phyloP scores from a whole-genome alignment of 2,113 vertebrate species.

The Pedionomus torquatus region DNA sequence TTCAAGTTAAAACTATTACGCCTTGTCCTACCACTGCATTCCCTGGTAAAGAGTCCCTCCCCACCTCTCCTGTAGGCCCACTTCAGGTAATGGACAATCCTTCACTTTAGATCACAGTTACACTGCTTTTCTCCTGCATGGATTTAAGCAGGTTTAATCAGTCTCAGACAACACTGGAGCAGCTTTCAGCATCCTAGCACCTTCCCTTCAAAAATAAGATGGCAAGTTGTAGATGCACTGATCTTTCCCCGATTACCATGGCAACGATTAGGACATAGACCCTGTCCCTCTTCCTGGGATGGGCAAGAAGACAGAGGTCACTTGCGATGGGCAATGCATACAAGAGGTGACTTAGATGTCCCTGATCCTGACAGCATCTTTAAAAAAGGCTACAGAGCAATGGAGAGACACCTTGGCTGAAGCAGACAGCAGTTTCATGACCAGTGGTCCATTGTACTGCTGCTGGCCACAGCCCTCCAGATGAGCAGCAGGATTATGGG shows the following conservation, averaged over 20 bases:
- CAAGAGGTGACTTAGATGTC: not conserved
- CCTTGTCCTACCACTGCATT: too few species aligned
- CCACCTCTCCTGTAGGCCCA: too few species aligned
- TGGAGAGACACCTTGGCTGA: rapidly evolving
- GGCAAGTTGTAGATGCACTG: not conserved
- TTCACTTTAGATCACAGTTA: not conserved
- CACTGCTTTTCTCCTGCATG: not conserved
- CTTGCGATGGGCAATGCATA: too few species aligned
- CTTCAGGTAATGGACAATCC: too few species aligned
- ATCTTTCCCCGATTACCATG: not conserved
- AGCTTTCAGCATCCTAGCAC: not conserved
- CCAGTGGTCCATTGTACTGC: not conserved
- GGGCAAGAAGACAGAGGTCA: not conserved
- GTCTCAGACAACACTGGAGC: not conserved
- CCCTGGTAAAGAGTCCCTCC: too few species aligned
- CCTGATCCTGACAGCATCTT: not conserved
- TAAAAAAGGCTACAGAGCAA: not conserved
- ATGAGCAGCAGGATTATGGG: rapidly evolving
- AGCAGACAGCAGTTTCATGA: not conserved
- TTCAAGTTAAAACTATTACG: too few species aligned
- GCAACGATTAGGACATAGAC: not conserved
- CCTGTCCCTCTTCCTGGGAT: not conserved
- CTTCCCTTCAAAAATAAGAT: not conserved
- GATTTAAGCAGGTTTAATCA: not conserved
- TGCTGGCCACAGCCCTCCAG: not conserved